Conservation (phyloP, 2,113 vertebrate species). For the Ranitomeya variabilis region DNA sequence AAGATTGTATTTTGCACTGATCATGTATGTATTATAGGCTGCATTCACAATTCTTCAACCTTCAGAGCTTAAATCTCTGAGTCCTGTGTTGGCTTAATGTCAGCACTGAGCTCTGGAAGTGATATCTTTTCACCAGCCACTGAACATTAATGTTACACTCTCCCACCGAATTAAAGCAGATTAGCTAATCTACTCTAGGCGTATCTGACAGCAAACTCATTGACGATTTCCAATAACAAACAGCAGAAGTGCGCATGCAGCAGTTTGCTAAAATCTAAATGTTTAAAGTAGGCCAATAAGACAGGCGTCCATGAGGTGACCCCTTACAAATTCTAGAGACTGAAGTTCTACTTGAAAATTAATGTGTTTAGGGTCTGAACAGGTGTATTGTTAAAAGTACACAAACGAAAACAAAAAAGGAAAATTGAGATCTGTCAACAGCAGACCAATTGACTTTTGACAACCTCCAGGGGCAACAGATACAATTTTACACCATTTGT, state of each 20-base stretch:
- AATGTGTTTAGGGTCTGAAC: not conserved
- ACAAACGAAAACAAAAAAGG: not conserved
- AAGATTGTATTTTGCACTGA: too few species aligned
- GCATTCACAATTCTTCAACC: too few species aligned
- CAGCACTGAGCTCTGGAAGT: too few species aligned
- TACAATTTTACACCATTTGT: not conserved
- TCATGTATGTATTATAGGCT: too few species aligned
- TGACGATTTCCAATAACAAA: too few species aligned
- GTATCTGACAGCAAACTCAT: too few species aligned
- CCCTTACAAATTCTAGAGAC: not conserved
- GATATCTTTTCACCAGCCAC: too few species aligned
- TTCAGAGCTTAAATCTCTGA: too few species aligned
- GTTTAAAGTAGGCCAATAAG: not conserved
- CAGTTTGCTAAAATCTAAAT: not conserved
- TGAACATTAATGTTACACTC: too few species aligned
- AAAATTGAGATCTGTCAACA: not conserved
- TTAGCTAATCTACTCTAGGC: too few species aligned
- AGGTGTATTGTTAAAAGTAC: not conserved
- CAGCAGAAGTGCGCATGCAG: not conserved
- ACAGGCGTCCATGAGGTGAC: not conserved
- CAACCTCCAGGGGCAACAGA: not conserved
- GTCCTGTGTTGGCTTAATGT: too few species aligned
- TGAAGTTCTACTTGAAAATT: not conserved
- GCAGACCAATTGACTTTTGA: not conserved
- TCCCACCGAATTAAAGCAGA: too few species aligned